phyloP scores from a whole-genome alignment of 2,113 vertebrate species.

The Melanocharis versteri region DNA sequence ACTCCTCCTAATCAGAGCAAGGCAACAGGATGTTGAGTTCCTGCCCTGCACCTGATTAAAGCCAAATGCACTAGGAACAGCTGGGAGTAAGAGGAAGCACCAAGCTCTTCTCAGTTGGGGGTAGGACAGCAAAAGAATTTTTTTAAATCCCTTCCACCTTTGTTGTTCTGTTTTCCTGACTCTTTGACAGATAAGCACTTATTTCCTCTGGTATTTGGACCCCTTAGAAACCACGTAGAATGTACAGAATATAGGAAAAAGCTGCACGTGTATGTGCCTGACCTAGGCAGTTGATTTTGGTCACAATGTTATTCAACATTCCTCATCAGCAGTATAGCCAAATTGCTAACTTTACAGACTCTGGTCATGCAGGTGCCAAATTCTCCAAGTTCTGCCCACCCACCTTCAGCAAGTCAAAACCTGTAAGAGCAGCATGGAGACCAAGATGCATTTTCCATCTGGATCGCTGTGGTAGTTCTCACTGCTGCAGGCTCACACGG shows the following conservation, averaged over 20 bases:
- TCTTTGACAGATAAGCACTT: conserved; percentile 72
- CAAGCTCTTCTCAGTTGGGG: conserved; percentile 74
- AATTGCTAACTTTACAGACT: conserved; percentile 33
- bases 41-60: conserved; percentile 92
- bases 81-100: conserved; percentile 74
- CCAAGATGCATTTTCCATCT: conserved; percentile 16
- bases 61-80: conserved; percentile 81
- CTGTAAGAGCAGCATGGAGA: background rate
- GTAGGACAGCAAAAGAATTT: conserved; percentile 69
- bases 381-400: conserved; percentile 37
- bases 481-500: background rate
- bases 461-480: background rate
- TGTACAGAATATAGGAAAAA: conserved; percentile 41
- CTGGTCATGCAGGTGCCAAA: conserved; percentile 2
- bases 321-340: background rate
- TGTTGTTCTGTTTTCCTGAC: conserved; percentile 74
- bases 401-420: conserved; percentile 37
- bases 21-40: conserved; percentile 89
- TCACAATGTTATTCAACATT: conserved; percentile 16
- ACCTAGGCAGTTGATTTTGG: conserved; percentile 19
- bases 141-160: conserved; percentile 57
- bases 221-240: conserved; percentile 35
- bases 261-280: background rate
- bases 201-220: conserved; percentile 56
- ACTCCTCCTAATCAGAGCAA: conserved; percentile 89